Evolutionary conservation across 2,797 vertebrate genomes (phyloP), one percentile per base, ranked within the genome.

Genomic region (Scolopax bukidnonensis): DNA sequence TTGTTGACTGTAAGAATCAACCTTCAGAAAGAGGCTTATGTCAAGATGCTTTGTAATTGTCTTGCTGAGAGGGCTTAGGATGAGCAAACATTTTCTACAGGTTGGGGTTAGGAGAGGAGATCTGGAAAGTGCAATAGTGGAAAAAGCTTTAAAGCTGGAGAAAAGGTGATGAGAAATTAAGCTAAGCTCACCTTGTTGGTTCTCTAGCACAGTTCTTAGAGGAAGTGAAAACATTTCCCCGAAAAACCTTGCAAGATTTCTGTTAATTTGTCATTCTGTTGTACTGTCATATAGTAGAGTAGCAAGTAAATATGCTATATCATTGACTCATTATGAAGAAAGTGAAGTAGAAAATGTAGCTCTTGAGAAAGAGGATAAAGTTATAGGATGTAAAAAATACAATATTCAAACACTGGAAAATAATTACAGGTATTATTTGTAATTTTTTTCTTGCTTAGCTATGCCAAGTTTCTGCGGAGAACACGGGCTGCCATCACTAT

Each of bases 381-480:
- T 65, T 61, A 33, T 2, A 36, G 40, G 14, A 38, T 53, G n/a
- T 74, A 41, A 53, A 61, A 69, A 38, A 38, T 32, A 27, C 13
- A 36, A 16, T 41, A 43, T 68, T 92, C 33, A 84, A 20, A 33
- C 53, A 50, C 16, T 74, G 51, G 13, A 74, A 81, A 45, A 27
- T 69, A 76, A 23, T 59, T 45, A 12, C 45, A 82, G 45, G 36
- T 87, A 6, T 30, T 68, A 51, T 69, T 54, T 83, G 12, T 36
- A 24, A 65, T 69, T 24, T 25, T 67, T 33, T 68, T 61, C 89
- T 84, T 93, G 48, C 33, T 12, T 87, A 99, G 99, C 96, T 98
- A 99, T 95, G 99, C 98, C 73, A 99, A 97, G 93, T 99, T 99
- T 96, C 97, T 99, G 97, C 98, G 99, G 36, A 98, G 99, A 95